phyloP scores from a whole-genome alignment of 2,113 vertebrate genomes.

The Vireo altiloquus region DNA sequence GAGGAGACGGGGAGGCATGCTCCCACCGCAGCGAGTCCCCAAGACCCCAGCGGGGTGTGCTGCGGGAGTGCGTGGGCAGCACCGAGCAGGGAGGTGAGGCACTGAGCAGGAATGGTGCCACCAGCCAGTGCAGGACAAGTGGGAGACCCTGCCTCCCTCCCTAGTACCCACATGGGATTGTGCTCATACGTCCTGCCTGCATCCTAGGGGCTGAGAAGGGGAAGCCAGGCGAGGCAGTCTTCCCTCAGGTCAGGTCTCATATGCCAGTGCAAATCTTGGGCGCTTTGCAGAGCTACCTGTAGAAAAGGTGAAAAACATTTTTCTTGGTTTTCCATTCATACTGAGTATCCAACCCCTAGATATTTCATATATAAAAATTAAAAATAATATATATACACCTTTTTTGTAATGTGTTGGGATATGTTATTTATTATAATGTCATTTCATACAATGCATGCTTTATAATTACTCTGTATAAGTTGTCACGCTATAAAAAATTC shows the following conservation, averaged over 20 bases:
- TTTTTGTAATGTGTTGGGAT: not conserved
- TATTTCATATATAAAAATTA: not conserved
- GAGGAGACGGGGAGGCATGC: rapidly evolving
- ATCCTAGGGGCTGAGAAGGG: too few species aligned
- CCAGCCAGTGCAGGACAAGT: too few species aligned
- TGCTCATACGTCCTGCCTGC: rapidly evolving
- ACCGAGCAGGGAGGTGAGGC: not conserved
- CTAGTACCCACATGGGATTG: rapidly evolving
- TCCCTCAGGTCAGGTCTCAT: rapidly evolving
- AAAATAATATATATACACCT: not conserved
- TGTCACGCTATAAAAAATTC: rapidly evolving
- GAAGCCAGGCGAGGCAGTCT: rapidly evolving
- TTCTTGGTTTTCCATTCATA: not conserved
- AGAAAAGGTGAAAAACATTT: not conserved
- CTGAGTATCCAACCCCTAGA: rapidly evolving
- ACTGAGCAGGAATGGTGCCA: rapidly evolving
- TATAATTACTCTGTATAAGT: rapidly evolving
- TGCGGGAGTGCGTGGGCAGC: not conserved
- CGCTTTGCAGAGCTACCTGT: not conserved
- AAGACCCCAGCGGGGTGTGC: rapidly evolving
- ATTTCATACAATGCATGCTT: not conserved
- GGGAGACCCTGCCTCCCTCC: not conserved
- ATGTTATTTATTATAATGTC: not conserved
- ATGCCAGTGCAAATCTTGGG: rapidly evolving
- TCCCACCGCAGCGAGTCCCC: rapidly evolving